Conservation (phyloP, 2,797 vertebrate genomes). For the Enteromius radiatus region DNA sequence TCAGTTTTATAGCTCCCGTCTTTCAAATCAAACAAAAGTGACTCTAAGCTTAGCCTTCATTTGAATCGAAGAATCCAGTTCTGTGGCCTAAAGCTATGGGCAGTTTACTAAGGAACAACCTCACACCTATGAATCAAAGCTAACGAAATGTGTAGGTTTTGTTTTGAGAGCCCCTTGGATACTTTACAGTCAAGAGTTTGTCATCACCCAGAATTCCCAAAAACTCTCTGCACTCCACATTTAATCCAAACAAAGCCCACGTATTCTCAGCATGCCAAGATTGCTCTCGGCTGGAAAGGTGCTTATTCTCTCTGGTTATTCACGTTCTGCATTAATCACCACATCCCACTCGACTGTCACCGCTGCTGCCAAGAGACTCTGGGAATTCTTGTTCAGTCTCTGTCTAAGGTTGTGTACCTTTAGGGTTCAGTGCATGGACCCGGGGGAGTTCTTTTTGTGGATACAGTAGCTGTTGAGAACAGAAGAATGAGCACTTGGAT, state of each 20-base stretch:
- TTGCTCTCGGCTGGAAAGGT: constrained; percentile 45
- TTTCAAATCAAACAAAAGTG: neutral
- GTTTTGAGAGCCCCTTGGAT: constrained; percentile 40
- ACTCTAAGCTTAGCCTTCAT: neutral
- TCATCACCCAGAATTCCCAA: constrained; percentile 54
- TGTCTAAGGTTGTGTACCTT: constrained; percentile 2
- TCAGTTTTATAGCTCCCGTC: neutral
- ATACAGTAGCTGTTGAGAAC: constrained; percentile 21
- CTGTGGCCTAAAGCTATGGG: neutral
- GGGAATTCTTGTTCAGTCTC: neutral
- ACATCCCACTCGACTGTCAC: constrained; percentile 4
- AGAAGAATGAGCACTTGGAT: neutral
- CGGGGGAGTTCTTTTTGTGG: neutral
- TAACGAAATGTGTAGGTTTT: constrained; percentile 33
- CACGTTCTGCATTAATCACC: constrained; percentile 46
- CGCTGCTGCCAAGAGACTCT: constrained; percentile 3
- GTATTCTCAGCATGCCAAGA: constrained; percentile 38
- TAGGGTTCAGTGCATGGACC: neutral
- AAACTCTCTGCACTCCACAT: constrained; percentile 41
- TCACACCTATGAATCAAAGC: constrained; percentile 16
- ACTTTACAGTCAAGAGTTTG: constrained; percentile 53
- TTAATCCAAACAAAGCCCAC: constrained; percentile 53
- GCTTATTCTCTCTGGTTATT: constrained; percentile 33
- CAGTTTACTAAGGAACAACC: neutral
- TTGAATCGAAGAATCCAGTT: neutral